Percentiles rank a stretch among this genome's conserved stretches.
Evolutionary conservation across 1,140 invertebrate genomes (phyloP).

Genomic region (Rhynchophorus ferrugineus): DNA sequence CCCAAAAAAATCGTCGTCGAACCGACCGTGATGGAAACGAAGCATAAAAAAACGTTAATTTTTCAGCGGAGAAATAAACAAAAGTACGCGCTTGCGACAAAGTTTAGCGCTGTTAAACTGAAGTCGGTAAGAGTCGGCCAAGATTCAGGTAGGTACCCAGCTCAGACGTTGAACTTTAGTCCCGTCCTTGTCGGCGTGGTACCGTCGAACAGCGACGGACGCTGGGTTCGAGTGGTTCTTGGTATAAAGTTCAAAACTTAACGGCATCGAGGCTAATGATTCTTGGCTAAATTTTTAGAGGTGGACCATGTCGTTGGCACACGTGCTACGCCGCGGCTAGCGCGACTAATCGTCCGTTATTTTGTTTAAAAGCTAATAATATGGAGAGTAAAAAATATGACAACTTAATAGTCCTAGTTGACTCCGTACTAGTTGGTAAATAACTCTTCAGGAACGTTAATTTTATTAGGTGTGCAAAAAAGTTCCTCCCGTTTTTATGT

Average conservation of each 20-base stretch:
- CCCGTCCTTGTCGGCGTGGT: slow-evolving; percentile 16
- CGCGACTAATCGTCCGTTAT: too few relatives aligned
- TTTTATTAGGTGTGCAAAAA: too few relatives aligned
- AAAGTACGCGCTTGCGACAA: not conserved
- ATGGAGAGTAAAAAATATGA: too few relatives aligned
- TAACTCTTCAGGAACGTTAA: too few relatives aligned
- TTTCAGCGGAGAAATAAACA: slow-evolving; percentile 1
- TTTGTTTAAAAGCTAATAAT: too few relatives aligned
- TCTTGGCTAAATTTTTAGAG: slow-evolving; percentile 5
- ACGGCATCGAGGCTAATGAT: slow-evolving; percentile 18
- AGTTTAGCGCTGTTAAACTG: slow-evolving; percentile 12
- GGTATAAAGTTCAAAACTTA: slow-evolving; percentile 22
- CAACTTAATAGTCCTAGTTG: too few relatives aligned
- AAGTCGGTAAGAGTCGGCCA: slow-evolving; percentile 13
- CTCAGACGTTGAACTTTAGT: slow-evolving; percentile 10
- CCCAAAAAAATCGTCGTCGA: not conserved
- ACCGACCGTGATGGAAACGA: not conserved
- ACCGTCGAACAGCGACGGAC: not conserved
- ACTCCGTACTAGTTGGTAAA: too few relatives aligned
- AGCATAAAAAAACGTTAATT: not conserved
- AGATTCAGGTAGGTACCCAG: slow-evolving; percentile 12
- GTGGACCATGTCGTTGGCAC: slow-evolving; percentile 8
- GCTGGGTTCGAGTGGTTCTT: not conserved
- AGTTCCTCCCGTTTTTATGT: too few relatives aligned
- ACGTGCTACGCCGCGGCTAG: slow-evolving; percentile 4